Evolutionary conservation across 2,113 vertebrate genomes (phyloP).

Genomic region (Cyanistes caeruleus): DNA sequence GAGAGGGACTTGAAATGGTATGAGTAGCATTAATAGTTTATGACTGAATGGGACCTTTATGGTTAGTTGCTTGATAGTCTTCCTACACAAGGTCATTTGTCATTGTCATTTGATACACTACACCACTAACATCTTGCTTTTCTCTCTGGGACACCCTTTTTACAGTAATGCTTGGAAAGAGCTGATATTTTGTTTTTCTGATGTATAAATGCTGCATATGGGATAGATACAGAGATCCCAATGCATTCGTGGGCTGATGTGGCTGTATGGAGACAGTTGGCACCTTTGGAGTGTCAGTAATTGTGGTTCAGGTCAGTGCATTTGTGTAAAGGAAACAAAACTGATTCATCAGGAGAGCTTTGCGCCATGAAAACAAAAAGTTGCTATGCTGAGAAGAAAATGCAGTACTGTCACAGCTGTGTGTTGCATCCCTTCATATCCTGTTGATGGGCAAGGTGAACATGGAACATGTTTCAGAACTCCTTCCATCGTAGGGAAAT

Average conservation of each 20-base stretch:
- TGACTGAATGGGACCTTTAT: not conserved
- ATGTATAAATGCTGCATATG: not conserved
- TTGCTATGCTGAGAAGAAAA: not conserved
- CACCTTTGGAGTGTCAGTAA: not conserved
- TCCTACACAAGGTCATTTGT: not conserved
- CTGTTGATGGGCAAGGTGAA: not conserved
- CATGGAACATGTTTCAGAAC: not conserved
- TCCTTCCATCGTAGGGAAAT: not conserved
- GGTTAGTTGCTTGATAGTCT: not conserved
- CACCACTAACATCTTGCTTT: not conserved
- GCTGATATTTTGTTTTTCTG: not conserved
- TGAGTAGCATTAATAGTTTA: not conserved
- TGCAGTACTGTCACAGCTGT: not conserved
- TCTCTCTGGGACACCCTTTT: not conserved
- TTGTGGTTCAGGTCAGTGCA: not conserved
- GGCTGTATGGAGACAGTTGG: not conserved
- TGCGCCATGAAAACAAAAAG: not conserved
- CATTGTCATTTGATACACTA: not conserved
- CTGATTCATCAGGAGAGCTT: not conserved
- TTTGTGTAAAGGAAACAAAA: not conserved
- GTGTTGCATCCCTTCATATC: not conserved
- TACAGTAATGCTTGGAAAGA: not conserved
- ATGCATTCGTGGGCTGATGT: not conserved
- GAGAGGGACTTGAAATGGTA: not conserved
- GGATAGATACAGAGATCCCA: not conserved